Conservation (phyloP, 2,888 invertebrate species). For the Megaustenia siamemsis region DNA sequence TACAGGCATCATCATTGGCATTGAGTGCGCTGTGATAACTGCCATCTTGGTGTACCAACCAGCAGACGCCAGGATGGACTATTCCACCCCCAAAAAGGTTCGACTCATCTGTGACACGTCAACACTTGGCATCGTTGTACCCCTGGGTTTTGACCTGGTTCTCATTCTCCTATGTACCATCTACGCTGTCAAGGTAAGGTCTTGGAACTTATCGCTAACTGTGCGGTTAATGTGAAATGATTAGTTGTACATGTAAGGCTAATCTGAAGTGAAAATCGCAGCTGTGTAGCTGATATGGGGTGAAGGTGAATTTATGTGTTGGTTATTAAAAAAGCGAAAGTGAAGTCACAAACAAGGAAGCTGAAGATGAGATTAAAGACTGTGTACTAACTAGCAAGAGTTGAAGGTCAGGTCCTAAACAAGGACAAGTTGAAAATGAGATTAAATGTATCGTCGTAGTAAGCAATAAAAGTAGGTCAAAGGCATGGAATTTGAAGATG, state of each 20-base stretch:
- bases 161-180: constrained; percentile 91
- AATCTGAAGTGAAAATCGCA: too few relatives aligned
- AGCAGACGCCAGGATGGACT: constrained; percentile 82
- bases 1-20: constrained; percentile 90
- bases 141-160: constrained; percentile 87
- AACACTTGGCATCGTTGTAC: constrained; percentile 86
- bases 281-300: too few relatives aligned
- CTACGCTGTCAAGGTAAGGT: constrained; percentile 85
- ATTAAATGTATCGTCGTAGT: too few relatives aligned
- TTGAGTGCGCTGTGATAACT: constrained; percentile 89
- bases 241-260: neutral
- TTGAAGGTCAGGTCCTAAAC: too few relatives aligned
- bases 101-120: constrained; percentile 85
- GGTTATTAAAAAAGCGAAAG: too few relatives aligned
- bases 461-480: too few relatives aligned
- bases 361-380: too few relatives aligned
- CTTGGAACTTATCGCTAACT: neutral
- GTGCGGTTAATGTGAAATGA: neutral
- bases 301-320: too few relatives aligned
- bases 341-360: too few relatives aligned
- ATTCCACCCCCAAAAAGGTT: constrained; percentile 81
- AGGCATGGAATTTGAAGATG: too few relatives aligned
- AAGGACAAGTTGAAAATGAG: too few relatives aligned
- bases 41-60: constrained; percentile 84
- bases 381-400: too few relatives aligned